phyloP scores from a whole-genome alignment of 2,888 invertebrate genomes.

The Orchesella flavescens region DNA sequence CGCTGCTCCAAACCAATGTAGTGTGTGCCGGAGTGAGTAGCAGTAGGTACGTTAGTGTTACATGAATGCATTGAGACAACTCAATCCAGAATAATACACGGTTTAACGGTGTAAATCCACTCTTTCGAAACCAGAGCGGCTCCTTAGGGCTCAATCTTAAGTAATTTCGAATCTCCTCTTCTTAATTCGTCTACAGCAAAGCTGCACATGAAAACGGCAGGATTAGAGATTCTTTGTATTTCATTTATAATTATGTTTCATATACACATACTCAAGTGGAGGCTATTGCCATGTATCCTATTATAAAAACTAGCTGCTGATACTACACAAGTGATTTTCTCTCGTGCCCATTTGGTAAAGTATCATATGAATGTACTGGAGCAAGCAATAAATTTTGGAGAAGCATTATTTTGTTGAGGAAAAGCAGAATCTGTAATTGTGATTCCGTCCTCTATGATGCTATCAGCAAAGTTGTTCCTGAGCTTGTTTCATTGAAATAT shows the following conservation, averaged over 20 bases:
- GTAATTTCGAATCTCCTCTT: conserved; percentile 50
- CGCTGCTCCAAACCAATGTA: neutral
- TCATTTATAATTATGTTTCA: conserved; percentile 7
- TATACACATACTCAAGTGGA: neutral
- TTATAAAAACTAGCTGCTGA: neutral
- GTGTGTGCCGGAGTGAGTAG: neutral
- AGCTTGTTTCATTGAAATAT: too few relatives aligned
- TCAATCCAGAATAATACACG: conserved; percentile 40
- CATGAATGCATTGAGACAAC: conserved; percentile 27
- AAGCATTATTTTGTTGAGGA: conserved; percentile 30
- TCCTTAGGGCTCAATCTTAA: conserved; percentile 58
- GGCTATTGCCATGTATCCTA: neutral
- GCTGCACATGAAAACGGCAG: neutral
- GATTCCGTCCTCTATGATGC: conserved; percentile 8
- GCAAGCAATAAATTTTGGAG: conserved; percentile 23
- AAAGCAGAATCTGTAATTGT: conserved; percentile 5
- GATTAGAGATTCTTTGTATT: conserved; percentile 4
- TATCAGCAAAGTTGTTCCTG: conserved; percentile 4
- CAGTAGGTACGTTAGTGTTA: neutral
- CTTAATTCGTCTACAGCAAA: conserved; percentile 42
- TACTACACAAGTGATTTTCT: too few relatives aligned
- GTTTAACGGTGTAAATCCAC: conserved; percentile 40
- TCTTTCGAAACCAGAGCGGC: conserved; percentile 42
- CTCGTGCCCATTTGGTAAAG: neutral
- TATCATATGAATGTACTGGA: conserved; percentile 4